These are phyloP conservation scores for Hypselothyrea guttata DNA, from an alignment of 2,888 invertebrate genomes.

Conservation along the genomic window DNA sequence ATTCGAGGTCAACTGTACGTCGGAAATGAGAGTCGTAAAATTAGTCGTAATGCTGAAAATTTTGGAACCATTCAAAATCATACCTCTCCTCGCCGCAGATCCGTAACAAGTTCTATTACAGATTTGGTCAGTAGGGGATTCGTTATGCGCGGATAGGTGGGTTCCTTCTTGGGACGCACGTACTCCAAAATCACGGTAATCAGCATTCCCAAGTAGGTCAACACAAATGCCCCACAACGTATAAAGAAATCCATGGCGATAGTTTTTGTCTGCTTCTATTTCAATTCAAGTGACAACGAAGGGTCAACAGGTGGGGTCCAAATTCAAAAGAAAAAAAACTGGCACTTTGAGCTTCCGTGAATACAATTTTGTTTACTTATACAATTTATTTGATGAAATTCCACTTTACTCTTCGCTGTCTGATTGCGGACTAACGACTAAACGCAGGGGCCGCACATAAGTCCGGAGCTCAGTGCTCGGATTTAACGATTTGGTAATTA, in stretches of 20 bases:
- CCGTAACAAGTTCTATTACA: conserved; percentile 58
- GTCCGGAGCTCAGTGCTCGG: conserved; percentile 2
- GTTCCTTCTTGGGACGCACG: conserved; percentile 42
- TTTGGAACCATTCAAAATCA: not conserved
- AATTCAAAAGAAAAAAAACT: conserved; percentile 50
- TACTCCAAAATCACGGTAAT: conserved; percentile 56
- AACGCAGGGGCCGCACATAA: not conserved
- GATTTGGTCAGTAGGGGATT: conserved; percentile 66
- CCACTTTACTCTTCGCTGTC: conserved; percentile 32
- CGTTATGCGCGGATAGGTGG: conserved; percentile 64
- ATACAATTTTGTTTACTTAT: too few species aligned
- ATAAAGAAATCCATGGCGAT: conserved; percentile 63
- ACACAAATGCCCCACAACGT: conserved; percentile 54
- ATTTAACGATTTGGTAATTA: not conserved
- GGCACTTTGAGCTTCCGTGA: conserved; percentile 39
- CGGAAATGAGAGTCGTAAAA: not conserved
- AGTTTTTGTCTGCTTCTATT: not conserved
- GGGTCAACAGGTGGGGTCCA: conserved; percentile 39
- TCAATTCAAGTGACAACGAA: not conserved
- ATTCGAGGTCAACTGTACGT: conserved; percentile 84
- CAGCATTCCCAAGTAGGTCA: conserved; percentile 53
- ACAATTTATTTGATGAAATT: too few species aligned
- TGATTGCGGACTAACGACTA: conserved; percentile 52
- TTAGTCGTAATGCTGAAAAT: not conserved
- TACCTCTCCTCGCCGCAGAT: conserved; percentile 70